phyloP scores from a whole-genome alignment of 1,140 invertebrate species.

The Achatina immaculata region DNA sequence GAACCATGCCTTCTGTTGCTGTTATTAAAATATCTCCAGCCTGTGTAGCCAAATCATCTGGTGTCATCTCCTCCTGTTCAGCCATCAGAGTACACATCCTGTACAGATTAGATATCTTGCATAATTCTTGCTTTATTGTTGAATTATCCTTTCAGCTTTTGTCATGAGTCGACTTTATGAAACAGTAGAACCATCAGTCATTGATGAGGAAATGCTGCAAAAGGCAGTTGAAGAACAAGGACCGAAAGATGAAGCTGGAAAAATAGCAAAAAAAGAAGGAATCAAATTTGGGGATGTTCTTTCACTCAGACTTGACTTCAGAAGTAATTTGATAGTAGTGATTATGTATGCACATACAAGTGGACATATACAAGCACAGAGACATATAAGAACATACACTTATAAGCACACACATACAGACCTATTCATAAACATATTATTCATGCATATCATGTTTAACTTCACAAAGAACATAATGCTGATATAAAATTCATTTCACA shows the following conservation, averaged over 20 bases:
- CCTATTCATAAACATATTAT: neutral
- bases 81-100: too few species aligned
- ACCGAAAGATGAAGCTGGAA: constrained; percentile 70
- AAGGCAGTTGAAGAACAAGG: constrained; percentile 71
- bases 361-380: neutral
- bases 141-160: too few species aligned
- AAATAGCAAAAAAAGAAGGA: constrained; percentile 69
- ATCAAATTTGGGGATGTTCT: constrained; percentile 69
- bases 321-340: constrained; percentile 60
- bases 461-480: too few species aligned
- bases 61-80: too few species aligned
- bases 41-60: too few species aligned
- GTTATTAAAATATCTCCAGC: too few species aligned
- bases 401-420: neutral
- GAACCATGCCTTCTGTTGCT: too few species aligned
- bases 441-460: too few species aligned
- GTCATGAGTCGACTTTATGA: constrained; percentile 72
- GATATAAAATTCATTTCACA: too few species aligned
- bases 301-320: constrained; percentile 68
- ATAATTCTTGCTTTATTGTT: too few species aligned
- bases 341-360: neutral
- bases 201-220: constrained; percentile 70
- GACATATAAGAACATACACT: neutral
- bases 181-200: constrained; percentile 70
- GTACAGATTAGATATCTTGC: too few species aligned